phyloP scores from a whole-genome alignment of 2,113 vertebrate genomes.

The Hyperoodon ampullatus region DNA sequence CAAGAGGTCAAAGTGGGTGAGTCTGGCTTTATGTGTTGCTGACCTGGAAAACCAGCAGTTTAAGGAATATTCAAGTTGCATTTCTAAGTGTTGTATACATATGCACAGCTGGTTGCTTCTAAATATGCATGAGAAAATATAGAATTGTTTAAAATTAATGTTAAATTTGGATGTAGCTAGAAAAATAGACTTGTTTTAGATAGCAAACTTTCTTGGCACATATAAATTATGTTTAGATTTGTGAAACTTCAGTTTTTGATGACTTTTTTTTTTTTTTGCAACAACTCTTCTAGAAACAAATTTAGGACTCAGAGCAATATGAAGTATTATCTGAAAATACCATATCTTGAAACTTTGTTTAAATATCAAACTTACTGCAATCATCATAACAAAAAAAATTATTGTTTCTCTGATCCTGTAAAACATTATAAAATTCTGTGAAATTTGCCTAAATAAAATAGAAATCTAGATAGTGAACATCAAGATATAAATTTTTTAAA shows the following conservation, averaged over 20 bases:
- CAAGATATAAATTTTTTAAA: slow-evolving; percentile 12
- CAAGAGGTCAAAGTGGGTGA: neutral
- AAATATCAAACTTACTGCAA: neutral
- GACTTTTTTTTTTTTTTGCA: neutral
- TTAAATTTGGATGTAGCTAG: neutral
- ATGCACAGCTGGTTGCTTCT: neutral
- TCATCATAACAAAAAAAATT: neutral
- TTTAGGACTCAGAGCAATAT: neutral
- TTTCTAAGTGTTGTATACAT: neutral
- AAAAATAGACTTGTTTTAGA: slow-evolving; percentile 35
- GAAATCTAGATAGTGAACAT: neutral
- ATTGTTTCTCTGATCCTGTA: neutral
- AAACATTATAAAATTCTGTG: neutral
- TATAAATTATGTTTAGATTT: slow-evolving; percentile 20
- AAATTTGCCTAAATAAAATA: neutral
- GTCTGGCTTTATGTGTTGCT: neutral
- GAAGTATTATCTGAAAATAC: neutral
- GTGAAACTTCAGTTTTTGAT: neutral
- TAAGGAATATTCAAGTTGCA: neutral
- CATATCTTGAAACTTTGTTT: neutral
- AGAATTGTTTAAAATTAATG: slow-evolving; percentile 53
- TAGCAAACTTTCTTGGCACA: neutral
- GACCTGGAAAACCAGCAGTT: neutral
- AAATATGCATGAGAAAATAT: slow-evolving; percentile 28
- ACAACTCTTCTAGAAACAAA: neutral